phyloP scores from a whole-genome alignment of 2,113 vertebrate species.

The Theristicus caerulescens region DNA sequence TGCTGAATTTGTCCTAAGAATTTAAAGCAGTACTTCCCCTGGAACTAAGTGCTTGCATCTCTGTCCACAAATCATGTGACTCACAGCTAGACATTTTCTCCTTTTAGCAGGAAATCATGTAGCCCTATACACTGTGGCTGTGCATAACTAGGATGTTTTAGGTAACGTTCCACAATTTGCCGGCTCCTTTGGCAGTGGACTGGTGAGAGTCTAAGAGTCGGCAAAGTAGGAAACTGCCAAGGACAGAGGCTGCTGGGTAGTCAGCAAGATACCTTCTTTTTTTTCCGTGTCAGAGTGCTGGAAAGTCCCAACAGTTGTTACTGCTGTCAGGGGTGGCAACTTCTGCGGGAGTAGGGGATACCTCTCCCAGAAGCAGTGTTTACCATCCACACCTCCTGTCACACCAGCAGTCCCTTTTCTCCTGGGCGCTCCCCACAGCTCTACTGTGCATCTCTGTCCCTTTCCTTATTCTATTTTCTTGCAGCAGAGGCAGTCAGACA shows the following conservation, averaged over 20 bases:
- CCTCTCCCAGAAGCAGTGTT: neutral
- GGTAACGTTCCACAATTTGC: neutral
- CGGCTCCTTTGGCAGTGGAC: neutral
- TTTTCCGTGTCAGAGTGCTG: neutral
- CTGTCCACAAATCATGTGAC: neutral
- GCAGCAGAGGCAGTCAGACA: neutral
- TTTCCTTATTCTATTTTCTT: neutral
- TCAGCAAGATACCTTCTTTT: neutral
- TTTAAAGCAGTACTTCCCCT: neutral
- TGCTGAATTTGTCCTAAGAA: neutral
- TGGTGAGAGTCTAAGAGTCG: neutral
- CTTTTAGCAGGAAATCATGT: neutral
- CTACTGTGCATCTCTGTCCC: neutral
- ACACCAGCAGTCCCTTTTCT: neutral
- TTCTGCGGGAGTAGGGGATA: neutral
- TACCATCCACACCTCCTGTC: neutral
- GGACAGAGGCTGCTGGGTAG: neutral
- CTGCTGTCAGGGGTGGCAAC: neutral
- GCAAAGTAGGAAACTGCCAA: neutral
- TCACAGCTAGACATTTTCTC: neutral
- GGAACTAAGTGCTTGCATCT: neutral
- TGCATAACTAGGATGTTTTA: neutral
- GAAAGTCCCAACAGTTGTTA: neutral
- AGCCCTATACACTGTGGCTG: neutral
- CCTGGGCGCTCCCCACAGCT: neutral